phyloP scores from a whole-genome alignment of 2,113 vertebrate species.

The Nibea coibor region DNA sequence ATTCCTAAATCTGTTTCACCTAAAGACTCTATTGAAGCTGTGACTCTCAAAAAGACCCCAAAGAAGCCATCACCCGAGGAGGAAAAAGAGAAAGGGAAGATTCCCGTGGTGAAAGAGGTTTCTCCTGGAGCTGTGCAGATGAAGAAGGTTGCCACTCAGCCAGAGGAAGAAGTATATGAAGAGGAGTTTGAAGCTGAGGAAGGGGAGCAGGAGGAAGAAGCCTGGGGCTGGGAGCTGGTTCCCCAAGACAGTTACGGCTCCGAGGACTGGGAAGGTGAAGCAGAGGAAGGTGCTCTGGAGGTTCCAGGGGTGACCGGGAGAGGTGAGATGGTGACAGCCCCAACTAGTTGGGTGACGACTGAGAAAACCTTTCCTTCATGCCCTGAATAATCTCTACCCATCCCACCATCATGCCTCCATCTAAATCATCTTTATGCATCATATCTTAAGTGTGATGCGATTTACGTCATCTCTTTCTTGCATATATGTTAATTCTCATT shows the following conservation, averaged over 20 bases:
- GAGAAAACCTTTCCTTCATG: constrained; percentile 65
- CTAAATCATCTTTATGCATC: constrained; percentile 39
- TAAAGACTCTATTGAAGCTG: constrained; percentile 69
- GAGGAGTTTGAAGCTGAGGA: constrained; percentile 69
- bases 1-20: constrained; percentile 75
- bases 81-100: constrained; percentile 59
- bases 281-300: constrained; percentile 84
- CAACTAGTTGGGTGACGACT: constrained; percentile 72
- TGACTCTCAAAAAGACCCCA: constrained; percentile 63
- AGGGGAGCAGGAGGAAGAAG: constrained; percentile 71
- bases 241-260: constrained; percentile 78
- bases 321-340: constrained; percentile 87
- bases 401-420: constrained; percentile 65
- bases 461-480: constrained; percentile 5
- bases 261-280: constrained; percentile 83
- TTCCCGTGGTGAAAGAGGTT: constrained; percentile 79
- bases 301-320: constrained; percentile 86
- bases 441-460: constrained; percentile 42
- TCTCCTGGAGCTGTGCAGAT: constrained; percentile 82
- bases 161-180: constrained; percentile 82
- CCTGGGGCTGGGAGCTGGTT: constrained; percentile 83
- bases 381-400: constrained; percentile 76
- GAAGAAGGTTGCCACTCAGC: constrained; percentile 81
- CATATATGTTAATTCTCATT: constrained; percentile 29
- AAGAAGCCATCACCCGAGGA: constrained; percentile 74